Conservation (phyloP, 2,888 invertebrate species). For the Acrobasis consociella region DNA sequence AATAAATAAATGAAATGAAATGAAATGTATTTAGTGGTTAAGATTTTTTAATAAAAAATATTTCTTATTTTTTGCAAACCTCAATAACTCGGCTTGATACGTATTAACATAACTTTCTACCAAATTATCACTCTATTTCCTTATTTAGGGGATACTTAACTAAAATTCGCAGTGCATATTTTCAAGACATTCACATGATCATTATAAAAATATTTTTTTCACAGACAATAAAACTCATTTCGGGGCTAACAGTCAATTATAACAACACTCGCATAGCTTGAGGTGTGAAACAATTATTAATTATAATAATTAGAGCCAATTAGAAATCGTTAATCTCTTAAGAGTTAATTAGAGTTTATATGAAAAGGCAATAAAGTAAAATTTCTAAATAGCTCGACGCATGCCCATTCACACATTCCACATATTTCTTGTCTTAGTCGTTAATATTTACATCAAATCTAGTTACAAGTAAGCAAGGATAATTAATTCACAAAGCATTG, state of each 20-base stretch:
- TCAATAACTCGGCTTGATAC: not conserved
- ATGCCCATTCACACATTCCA: not conserved
- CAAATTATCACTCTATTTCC: not conserved
- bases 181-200: slow-evolving; percentile 5
- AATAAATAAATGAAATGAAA: too few relatives aligned
- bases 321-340: not conserved
- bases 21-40: too few relatives aligned
- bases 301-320: slow-evolving; percentile 18
- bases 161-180: slow-evolving; percentile 1
- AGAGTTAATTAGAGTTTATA: slow-evolving; percentile 4
- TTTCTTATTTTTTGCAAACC: too few relatives aligned
- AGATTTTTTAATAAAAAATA: too few relatives aligned
- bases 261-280: slow-evolving; percentile 1
- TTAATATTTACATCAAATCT: not conserved
- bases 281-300: slow-evolving; percentile 10
- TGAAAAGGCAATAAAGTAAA: slow-evolving; percentile 5
- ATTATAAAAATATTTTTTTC: not conserved
- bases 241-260: slow-evolving; percentile 1
- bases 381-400: slow-evolving; percentile 4
- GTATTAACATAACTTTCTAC: slow-evolving; percentile 6
- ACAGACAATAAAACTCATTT: slow-evolving; percentile 9
- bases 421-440: not conserved
- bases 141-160: not conserved
- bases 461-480: too few relatives aligned
- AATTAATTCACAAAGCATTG: not conserved